Evolutionary conservation across 2,113 vertebrate species (phyloP), one percentile per base, ranked within the genome.

Genomic region (Coreoperca whiteheadi): DNA sequence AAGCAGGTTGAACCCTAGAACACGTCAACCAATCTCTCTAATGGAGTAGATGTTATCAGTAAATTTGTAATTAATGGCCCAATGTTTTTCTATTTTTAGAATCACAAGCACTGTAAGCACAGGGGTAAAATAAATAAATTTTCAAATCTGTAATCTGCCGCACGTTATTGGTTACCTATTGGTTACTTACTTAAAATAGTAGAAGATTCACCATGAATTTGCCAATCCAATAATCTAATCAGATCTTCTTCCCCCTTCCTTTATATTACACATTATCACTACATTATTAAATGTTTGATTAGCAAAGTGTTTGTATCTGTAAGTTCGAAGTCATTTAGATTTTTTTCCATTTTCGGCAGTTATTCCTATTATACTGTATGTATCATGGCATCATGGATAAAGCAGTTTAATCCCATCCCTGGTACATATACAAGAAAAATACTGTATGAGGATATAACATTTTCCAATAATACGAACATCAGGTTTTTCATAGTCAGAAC

Each of bases 21-120:
- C 48, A 56, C 81, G 43, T 50, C 12, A 39, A 53, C 48, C 72
- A 84, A 1, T 21, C n/a, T 57, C 8, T 68, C 10, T 80, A 83
- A 91, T 88, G 78, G 72, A 77, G 64, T 2, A 54, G 1, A 54
- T 2, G 39, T 63, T 23, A 41, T 0, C 30, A 1, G 7, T 37
- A 61, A 43, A 23, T 69, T 28, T 69, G 11, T 77, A 48, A 66
- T 87, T 54, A 72, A 63, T 41, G 30, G 11, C 70, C 23, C 15
- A 39, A 12, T 65, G 21, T 32, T 46, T 37, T 14, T 53, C 64
- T 77, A 57, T 70, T 74, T 71, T 71, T 66, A 61, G 15, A 56
- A 41, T 53, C 8, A 20, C 2, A 25, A 60, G 28, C 37, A 32
- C 25, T 63, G 21, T 32, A 16, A 39, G 46, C 46, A 43, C 32